Percentiles rank a stretch among this genome's conserved stretches.
phyloP scores from a whole-genome alignment of 2,113 vertebrate genomes.

The Zosterops borbonicus region DNA sequence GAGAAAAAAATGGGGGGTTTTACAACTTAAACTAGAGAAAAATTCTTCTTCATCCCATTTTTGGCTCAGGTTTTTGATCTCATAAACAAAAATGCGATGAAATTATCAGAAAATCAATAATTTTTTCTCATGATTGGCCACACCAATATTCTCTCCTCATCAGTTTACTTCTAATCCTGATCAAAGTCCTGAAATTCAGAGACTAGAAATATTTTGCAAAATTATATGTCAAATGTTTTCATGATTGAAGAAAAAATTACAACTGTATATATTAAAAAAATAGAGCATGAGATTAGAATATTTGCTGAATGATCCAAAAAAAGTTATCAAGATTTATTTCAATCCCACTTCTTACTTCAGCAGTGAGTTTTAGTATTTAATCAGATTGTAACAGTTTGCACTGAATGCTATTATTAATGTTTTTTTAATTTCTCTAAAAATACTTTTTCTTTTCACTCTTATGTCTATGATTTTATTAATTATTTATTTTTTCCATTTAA shows the following conservation, averaged over 20 bases:
- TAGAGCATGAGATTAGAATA: neutral
- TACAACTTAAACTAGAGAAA: neutral
- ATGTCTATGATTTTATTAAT: neutral
- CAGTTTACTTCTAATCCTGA: neutral
- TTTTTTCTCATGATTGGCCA: neutral
- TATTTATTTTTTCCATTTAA: neutral
- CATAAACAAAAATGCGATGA: neutral
- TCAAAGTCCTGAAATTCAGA: neutral
- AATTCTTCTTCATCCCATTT: neutral
- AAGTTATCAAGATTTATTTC: neutral
- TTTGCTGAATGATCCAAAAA: neutral
- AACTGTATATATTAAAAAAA: neutral
- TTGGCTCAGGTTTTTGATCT: neutral
- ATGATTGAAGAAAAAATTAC: neutral
- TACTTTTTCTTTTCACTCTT: neutral
- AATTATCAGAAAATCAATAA: neutral
- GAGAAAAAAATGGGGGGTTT: neutral
- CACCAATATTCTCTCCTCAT: neutral
- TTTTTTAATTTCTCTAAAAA: neutral
- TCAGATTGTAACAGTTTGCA: neutral
- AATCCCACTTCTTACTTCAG: neutral
- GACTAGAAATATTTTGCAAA: neutral
- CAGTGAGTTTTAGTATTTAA: neutral
- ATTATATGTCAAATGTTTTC: neutral
- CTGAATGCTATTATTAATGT: neutral